Percentiles rank a stretch among this genome's conserved stretches.
Conservation (phyloP, 53 echinoderm and acorn worm species). For the Echinometra lucunter region DNA sequence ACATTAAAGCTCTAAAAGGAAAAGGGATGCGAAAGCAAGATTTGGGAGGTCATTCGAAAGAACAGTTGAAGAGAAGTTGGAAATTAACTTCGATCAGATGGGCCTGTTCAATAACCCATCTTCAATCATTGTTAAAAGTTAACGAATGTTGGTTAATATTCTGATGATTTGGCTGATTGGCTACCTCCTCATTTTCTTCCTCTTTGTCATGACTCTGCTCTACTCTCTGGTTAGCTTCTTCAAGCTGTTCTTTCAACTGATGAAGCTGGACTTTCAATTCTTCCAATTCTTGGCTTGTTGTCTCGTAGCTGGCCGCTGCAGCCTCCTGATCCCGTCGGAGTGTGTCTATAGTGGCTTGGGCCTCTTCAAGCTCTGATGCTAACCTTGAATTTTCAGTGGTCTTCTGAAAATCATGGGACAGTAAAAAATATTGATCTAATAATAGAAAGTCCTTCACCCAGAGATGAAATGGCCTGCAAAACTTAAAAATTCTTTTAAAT, state of each 20-base stretch:
- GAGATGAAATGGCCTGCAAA: background rate
- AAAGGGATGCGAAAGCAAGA: slow-evolving; percentile 27
- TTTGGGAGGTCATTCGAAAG: background rate
- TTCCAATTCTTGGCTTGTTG: slow-evolving; percentile 81
- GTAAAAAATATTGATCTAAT: slow-evolving; percentile 9
- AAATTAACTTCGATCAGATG: background rate
- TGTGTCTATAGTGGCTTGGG: slow-evolving; percentile 78
- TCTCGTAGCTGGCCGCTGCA: slow-evolving; percentile 77
- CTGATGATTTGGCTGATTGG: slow-evolving; percentile 17
- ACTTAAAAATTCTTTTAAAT: background rate
- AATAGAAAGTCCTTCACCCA: slow-evolving; percentile 29
- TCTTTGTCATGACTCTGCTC: slow-evolving; percentile 61
- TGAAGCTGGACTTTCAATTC: slow-evolving; percentile 77
- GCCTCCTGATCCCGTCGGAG: slow-evolving; percentile 77
- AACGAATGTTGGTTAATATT: background rate
- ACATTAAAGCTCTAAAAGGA: slow-evolving; percentile 27
- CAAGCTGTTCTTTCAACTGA: slow-evolving; percentile 73
- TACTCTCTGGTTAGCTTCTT: slow-evolving; percentile 68
- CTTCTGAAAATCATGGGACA: slow-evolving; percentile 59
- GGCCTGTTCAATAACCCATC: background rate
- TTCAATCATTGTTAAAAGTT: slow-evolving; percentile 6
- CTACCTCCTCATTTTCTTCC: slow-evolving; percentile 64
- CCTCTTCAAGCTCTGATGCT: slow-evolving; percentile 75
- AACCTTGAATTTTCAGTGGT: slow-evolving; percentile 80
- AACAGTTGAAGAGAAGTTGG: background rate